phyloP scores from a whole-genome alignment of 2,888 invertebrate genomes.

The Sycophila texana region DNA sequence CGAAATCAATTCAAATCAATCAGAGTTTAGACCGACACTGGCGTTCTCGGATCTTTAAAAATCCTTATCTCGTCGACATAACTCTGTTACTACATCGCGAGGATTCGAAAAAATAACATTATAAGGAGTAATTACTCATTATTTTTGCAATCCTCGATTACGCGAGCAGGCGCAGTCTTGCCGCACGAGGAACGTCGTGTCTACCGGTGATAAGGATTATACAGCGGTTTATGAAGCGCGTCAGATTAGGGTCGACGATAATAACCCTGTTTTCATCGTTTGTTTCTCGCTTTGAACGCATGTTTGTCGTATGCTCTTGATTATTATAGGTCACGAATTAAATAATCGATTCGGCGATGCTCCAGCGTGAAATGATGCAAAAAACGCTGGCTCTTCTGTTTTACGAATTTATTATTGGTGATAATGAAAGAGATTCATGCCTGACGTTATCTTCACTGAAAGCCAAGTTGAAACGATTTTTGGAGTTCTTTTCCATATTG shows the following conservation, averaged over 20 bases:
- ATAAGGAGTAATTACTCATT: neutral
- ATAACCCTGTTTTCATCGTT: conserved; percentile 20
- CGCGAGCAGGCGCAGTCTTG: neutral
- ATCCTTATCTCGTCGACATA: conserved; percentile 2
- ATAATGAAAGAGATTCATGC: neutral
- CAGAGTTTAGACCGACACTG: neutral
- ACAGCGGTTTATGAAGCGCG: too few relatives aligned
- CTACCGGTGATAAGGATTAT: too few relatives aligned
- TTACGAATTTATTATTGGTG: neutral
- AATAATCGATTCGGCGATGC: neutral
- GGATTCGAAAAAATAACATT: neutral
- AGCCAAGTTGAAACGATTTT: too few relatives aligned
- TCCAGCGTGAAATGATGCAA: neutral
- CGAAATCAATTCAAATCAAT: conserved; percentile 40
- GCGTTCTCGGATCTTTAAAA: neutral
- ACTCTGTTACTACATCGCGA: neutral
- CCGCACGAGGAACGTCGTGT: too few relatives aligned
- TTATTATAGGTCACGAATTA: conserved; percentile 14
- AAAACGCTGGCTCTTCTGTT: neutral
- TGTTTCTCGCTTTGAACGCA: neutral
- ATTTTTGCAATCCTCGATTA: neutral
- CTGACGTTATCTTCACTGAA: neutral
- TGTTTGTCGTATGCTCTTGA: neutral
- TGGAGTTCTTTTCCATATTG: too few relatives aligned
- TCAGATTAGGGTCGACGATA: conserved; percentile 17